A percentile compares a stretch with the other conserved stretches of the same genome.
Conservation (phyloP, 2,797 vertebrate species). For the Sebastes umbrosus region DNA sequence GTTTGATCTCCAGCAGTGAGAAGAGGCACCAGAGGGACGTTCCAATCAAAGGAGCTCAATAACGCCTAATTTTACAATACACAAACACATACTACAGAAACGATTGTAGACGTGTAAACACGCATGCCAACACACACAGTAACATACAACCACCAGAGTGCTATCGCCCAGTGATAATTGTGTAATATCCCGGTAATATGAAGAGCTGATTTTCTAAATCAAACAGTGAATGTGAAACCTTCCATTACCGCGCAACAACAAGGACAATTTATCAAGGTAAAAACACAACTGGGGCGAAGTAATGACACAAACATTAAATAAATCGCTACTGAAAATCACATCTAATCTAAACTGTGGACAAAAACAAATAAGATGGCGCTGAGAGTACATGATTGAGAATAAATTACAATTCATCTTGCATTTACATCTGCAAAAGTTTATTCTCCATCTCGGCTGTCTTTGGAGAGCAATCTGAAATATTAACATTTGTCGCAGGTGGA, state of each 20-base stretch:
- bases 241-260: slow-evolving; percentile 49
- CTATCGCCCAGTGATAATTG: slow-evolving; percentile 46
- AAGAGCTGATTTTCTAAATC: slow-evolving; percentile 50
- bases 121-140: slow-evolving; percentile 9
- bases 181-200: slow-evolving; percentile 46
- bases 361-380: slow-evolving; percentile 50
- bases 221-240: slow-evolving; percentile 47
- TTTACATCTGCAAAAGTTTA: slow-evolving; percentile 29
- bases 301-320: slow-evolving; percentile 70
- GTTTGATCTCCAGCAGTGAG: slow-evolving; percentile 39
- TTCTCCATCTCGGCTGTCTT: background rate
- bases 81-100: slow-evolving; percentile 24
- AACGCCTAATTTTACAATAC: slow-evolving; percentile 44
- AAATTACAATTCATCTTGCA: slow-evolving; percentile 51
- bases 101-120: slow-evolving; percentile 19
- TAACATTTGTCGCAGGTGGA: slow-evolving; percentile 12
- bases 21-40: slow-evolving; percentile 46
- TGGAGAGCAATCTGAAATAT: slow-evolving; percentile 34
- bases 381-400: slow-evolving; percentile 45
- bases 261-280: slow-evolving; percentile 69
- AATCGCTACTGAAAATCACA: slow-evolving; percentile 49
- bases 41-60: slow-evolving; percentile 50
- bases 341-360: slow-evolving; percentile 42
- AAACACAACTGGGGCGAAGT: slow-evolving; percentile 49
- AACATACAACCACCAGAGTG: slow-evolving; percentile 32